These are phyloP conservation scores for Sebastes taczanowskii DNA, from an alignment of 2,797 vertebrate species.

Conservation along the genomic window DNA sequence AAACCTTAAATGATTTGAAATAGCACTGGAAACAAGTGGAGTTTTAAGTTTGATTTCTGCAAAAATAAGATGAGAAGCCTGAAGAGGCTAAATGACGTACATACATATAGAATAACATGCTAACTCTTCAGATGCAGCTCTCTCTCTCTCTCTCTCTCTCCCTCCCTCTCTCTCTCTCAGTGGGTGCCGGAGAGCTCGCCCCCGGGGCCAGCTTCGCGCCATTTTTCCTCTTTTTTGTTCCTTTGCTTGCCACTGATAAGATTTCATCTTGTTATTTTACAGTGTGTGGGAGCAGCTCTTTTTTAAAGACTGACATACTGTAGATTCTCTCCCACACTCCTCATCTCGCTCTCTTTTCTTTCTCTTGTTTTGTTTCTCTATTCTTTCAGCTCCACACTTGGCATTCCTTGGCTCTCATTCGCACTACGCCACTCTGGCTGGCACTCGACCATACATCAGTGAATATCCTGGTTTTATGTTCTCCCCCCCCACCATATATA, in stretches of 20 bases:
- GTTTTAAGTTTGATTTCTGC: not conserved
- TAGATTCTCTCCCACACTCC: constrained; percentile 78
- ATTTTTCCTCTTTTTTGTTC: constrained; percentile 24
- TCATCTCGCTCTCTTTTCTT: constrained; percentile 79
- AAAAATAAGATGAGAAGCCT: constrained; percentile 44
- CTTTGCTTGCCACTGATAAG: constrained; percentile 67
- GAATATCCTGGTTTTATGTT: constrained; percentile 84
- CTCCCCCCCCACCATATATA: constrained; percentile 49
- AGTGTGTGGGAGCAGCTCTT: constrained; percentile 72
- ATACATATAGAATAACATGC: constrained; percentile 22
- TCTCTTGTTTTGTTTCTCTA: constrained; percentile 75
- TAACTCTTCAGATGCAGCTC: constrained; percentile 16
- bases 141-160: not conserved
- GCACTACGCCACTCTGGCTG: constrained; percentile 88
- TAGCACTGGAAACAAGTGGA: constrained; percentile 29
- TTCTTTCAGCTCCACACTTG: constrained; percentile 85
- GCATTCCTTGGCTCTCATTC: constrained; percentile 89
- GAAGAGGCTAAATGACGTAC: constrained; percentile 12
- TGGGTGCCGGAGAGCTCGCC: constrained; percentile 44
- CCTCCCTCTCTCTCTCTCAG: constrained; percentile 13
- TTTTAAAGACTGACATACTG: constrained; percentile 69
- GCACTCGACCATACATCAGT: constrained; percentile 88
- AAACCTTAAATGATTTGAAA: not conserved
- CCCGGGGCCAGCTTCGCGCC: constrained; percentile 20
- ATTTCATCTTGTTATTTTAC: constrained; percentile 72